A percentile compares a stretch with the other conserved stretches of the same genome.
phyloP scores from a whole-genome alignment of 2,797 vertebrate species.

The Poeciliopsis infans region DNA sequence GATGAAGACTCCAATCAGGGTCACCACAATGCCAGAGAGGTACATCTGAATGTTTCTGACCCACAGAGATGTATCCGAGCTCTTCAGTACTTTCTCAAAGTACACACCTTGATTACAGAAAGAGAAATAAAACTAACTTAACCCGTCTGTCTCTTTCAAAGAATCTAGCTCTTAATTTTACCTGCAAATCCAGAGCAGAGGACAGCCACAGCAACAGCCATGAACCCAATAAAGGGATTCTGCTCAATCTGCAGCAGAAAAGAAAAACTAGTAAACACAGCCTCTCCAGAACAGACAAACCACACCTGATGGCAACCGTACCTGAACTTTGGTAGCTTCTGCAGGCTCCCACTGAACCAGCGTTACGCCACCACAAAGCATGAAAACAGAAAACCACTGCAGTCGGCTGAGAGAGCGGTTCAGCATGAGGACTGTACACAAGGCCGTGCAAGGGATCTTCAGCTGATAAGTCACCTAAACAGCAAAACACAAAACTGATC shows the following conservation, averaged over 20 bases:
- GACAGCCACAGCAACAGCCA: constrained; percentile 90
- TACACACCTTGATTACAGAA: constrained; percentile 86
- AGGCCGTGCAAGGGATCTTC: constrained; percentile 97
- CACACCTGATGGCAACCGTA: constrained; percentile 46
- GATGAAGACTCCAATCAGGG: constrained; percentile 85
- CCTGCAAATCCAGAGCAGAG: constrained; percentile 99
- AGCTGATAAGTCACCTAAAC: constrained; percentile 94
- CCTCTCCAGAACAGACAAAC: background rate
- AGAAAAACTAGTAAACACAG: background rate
- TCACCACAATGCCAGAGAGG: constrained; percentile 92
- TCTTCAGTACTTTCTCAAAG: constrained; percentile 98
- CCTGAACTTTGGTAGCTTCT: constrained; percentile 91
- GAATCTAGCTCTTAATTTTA: constrained; percentile 52
- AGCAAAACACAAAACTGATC: background rate
- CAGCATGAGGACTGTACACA: constrained; percentile 96
- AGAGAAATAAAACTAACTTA: background rate
- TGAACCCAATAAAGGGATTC: constrained; percentile 89
- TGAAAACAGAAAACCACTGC: constrained; percentile 96
- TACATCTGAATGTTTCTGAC: constrained; percentile 99
- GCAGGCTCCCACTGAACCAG: constrained; percentile 94
- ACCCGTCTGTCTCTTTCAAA: background rate
- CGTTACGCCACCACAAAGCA: constrained; percentile 92
- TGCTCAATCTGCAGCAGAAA: constrained; percentile 87
- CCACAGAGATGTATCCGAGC: constrained; percentile 97
- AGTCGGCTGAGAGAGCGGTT: constrained; percentile 88